These are phyloP conservation scores for Micromesistius poutassou DNA, from an alignment of 2,797 vertebrate species.

Conservation along the genomic window DNA sequence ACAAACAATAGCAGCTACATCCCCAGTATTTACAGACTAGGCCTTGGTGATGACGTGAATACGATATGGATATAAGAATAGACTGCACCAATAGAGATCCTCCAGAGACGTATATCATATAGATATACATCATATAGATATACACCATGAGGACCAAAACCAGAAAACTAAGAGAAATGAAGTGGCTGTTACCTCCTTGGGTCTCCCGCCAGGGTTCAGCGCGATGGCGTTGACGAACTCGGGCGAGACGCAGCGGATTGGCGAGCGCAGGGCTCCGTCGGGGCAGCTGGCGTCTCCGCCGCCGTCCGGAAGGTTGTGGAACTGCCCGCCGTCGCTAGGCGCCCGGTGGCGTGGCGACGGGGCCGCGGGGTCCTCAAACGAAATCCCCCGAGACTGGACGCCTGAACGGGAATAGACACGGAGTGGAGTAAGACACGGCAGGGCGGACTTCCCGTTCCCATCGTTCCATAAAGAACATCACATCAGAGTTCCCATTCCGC, in stretches of 20 bases:
- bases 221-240: constrained; percentile 93
- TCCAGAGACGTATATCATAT: too few relatives aligned
- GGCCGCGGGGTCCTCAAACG: constrained; percentile 67
- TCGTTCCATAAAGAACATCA: not conserved
- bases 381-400: constrained; percentile 76
- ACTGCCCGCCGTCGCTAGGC: constrained; percentile 82
- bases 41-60: not conserved
- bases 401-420: constrained; percentile 64
- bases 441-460: not conserved
- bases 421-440: not conserved
- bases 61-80: not conserved
- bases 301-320: constrained; percentile 73
- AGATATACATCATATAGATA: too few relatives aligned
- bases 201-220: constrained; percentile 93
- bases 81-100: not conserved
- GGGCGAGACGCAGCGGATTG: constrained; percentile 87
- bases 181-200: constrained; percentile 84
- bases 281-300: constrained; percentile 57
- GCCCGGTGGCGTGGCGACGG: constrained; percentile 70
- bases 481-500: not conserved
- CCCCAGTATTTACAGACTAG: too few relatives aligned
- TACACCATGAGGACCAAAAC: not conserved
- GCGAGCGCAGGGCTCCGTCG: constrained; percentile 82
- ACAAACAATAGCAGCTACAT: not conserved
- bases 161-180: not conserved